Evolutionary conservation across 2,888 invertebrate species (phyloP).

Genomic region (Caradrina kadenii): DNA sequence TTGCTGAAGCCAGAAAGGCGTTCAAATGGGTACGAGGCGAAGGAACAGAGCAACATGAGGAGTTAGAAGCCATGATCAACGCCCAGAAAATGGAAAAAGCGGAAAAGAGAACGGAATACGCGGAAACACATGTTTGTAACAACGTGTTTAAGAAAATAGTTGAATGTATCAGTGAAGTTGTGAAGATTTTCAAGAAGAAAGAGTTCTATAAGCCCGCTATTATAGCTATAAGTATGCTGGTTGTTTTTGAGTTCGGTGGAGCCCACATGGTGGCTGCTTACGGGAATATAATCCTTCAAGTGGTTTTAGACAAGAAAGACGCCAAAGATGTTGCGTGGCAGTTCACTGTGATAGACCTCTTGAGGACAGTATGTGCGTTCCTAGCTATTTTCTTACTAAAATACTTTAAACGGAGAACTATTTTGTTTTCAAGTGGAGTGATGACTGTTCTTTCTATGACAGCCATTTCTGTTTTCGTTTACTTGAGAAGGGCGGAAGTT

Average conservation of each 20-base stretch:
- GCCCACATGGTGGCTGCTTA: conserved; percentile 88
- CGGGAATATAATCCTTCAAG: conserved; percentile 84
- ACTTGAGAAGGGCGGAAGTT: conserved; percentile 78
- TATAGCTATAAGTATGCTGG: conserved; percentile 85
- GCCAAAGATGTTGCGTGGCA: conserved; percentile 87
- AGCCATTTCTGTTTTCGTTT: conserved; percentile 82
- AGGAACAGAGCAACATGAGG: conserved; percentile 82
- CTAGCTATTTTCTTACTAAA: conserved; percentile 87
- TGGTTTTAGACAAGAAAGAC: conserved; percentile 79
- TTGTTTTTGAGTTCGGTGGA: conserved; percentile 87
- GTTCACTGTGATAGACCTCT: conserved; percentile 92
- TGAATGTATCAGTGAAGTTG: conserved; percentile 74
- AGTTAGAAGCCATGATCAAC: conserved; percentile 83
- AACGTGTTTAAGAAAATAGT: conserved; percentile 73
- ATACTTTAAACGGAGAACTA: conserved; percentile 81
- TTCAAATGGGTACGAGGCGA: conserved; percentile 91
- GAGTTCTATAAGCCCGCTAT: conserved; percentile 87
- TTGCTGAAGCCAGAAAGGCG: conserved; percentile 90
- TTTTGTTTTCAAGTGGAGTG: conserved; percentile 83
- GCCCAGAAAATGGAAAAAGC: conserved; percentile 79
- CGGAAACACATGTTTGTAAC: conserved; percentile 69
- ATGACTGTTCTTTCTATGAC: conserved; percentile 82
- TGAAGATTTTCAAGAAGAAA: conserved; percentile 85
- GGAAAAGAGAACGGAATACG: conserved; percentile 70
- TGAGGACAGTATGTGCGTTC: conserved; percentile 91